phyloP scores from a whole-genome alignment of 2,797 vertebrate species.

The Crocidura indochinensis region DNA sequence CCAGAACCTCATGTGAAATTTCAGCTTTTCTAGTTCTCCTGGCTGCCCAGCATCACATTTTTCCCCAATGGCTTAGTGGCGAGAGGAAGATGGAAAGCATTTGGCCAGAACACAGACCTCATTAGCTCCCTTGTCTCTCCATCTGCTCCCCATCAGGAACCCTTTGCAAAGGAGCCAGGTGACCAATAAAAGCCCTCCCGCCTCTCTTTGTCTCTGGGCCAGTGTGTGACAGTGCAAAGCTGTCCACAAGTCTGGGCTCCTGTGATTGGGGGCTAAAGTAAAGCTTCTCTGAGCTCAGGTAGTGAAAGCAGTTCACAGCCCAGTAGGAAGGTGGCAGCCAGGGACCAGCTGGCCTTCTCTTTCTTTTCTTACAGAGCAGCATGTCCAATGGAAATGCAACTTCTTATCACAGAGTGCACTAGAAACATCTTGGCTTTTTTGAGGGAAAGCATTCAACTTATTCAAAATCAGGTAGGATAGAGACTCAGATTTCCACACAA shows the following conservation, averaged over 20 bases:
- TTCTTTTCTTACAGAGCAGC: background rate
- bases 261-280: background rate
- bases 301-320: constrained; percentile 70
- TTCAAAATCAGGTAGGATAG: constrained; percentile 16
- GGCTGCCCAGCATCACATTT: constrained; percentile 78
- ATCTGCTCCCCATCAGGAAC: constrained; percentile 87
- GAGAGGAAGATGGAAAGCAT: constrained; percentile 85
- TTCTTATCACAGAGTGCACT: background rate
- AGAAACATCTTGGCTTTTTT: constrained; percentile 50
- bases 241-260: background rate
- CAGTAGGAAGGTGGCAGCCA: constrained; percentile 27
- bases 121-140: constrained; percentile 82
- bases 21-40: constrained; percentile 68
- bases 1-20: constrained; percentile 68
- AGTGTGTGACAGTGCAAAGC: constrained; percentile 46
- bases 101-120: constrained; percentile 82
- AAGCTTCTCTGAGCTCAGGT: constrained; percentile 26
- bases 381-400: background rate
- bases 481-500: background rate
- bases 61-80: constrained; percentile 86
- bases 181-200: constrained; percentile 74
- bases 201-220: constrained; percentile 59
- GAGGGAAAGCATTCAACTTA: background rate
- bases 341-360: constrained; percentile 48
- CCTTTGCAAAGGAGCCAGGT: constrained; percentile 79